Evolutionary conservation across 2,113 vertebrate genomes (phyloP).

Genomic region (Oryzias javanicus): DNA sequence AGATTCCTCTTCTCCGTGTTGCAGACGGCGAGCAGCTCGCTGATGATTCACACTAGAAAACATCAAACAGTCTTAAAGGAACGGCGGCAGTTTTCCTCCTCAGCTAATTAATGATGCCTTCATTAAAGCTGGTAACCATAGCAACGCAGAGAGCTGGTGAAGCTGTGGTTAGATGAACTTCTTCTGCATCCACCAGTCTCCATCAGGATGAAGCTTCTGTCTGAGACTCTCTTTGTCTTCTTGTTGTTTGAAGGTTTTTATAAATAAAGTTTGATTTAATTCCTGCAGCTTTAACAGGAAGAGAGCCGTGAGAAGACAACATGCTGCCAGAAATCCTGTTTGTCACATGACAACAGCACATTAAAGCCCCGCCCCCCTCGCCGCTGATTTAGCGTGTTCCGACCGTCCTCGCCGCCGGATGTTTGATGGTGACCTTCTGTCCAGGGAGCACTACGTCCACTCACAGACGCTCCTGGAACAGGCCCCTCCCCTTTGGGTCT

Average conservation of each 20-base stretch:
- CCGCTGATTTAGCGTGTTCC: background rate
- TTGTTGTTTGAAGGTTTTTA: no score
- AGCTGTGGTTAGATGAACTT: background rate
- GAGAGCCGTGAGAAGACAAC: no score
- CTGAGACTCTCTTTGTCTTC: no score
- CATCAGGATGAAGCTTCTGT: no score
- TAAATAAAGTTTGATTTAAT: no score
- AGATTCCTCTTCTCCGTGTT: constrained; percentile 14
- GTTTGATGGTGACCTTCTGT: background rate
- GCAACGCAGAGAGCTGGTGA: constrained; percentile 25
- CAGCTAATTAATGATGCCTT: constrained; percentile 29
- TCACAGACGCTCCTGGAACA: background rate
- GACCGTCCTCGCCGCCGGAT: background rate
- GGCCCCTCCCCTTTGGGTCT: background rate
- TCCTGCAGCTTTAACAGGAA: no score
- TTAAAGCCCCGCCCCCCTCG: background rate
- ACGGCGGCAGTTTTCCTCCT: constrained; percentile 28
- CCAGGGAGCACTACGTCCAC: background rate
- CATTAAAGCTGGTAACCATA: constrained; percentile 34
- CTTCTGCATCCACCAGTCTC: no score
- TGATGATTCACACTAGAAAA: constrained; percentile 41
- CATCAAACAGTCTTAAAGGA: background rate
- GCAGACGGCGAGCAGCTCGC: constrained; percentile 15
- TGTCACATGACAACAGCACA: background rate
- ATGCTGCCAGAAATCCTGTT: background rate